A percentile compares a stretch with the other conserved stretches of the same genome.
phyloP scores from a whole-genome alignment of 1,140 invertebrate genomes.

The Hycleus phaleratus region DNA sequence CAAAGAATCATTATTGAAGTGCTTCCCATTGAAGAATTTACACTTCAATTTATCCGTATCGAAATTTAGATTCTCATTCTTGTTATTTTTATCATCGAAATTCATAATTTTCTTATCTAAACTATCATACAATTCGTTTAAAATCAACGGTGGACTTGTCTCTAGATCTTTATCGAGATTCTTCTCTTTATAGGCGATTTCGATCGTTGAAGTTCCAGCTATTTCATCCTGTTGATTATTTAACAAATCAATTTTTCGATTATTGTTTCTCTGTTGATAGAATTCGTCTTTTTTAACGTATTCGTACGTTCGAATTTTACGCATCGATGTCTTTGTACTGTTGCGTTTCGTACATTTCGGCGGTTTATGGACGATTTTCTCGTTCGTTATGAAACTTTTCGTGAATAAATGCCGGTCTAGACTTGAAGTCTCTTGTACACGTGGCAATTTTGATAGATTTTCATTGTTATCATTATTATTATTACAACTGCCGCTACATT shows the following conservation, averaged over 20 bases:
- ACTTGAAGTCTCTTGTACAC: slow-evolving; percentile 43
- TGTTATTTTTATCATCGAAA: no score
- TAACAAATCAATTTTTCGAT: slow-evolving; percentile 28
- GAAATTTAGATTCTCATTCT: no score
- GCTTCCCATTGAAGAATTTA: no score
- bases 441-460: slow-evolving; percentile 37
- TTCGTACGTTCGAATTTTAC: slow-evolving; percentile 39
- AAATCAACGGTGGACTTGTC: slow-evolving; percentile 20
- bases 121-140: slow-evolving; percentile 36
- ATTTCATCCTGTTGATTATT: slow-evolving; percentile 37
- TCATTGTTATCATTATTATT: slow-evolving; percentile 41
- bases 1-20: background rate
- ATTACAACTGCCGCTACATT: slow-evolving; percentile 25
- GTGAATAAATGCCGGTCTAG: slow-evolving; percentile 46
- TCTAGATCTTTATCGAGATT: slow-evolving; percentile 36
- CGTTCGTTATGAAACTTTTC: slow-evolving; percentile 31
- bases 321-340: slow-evolving; percentile 31
- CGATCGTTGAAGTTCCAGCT: slow-evolving; percentile 32
- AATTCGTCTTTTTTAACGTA: slow-evolving; percentile 44
- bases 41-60: no score
- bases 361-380: slow-evolving; percentile 49
- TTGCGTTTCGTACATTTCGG: slow-evolving; percentile 43
- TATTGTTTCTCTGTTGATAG: slow-evolving; percentile 25
- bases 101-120: slow-evolving; percentile 26
- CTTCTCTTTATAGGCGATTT: slow-evolving; percentile 38